These are phyloP conservation scores for Aphodius granarius DNA, from an alignment of 2,888 invertebrate species.

Conservation along the genomic window DNA sequence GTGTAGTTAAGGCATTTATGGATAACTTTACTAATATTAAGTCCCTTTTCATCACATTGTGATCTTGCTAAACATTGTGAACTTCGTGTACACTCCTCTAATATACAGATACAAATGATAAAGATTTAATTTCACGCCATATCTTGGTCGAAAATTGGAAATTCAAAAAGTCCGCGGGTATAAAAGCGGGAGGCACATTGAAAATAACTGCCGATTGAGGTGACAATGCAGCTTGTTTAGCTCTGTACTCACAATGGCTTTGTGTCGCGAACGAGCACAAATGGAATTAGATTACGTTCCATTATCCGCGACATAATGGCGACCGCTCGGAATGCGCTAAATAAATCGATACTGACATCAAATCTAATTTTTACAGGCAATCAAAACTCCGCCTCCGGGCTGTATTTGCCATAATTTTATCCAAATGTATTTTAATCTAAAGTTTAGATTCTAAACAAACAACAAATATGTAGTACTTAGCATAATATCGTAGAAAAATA, in stretches of 20 bases:
- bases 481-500: too few species aligned
- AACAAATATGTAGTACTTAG: too few species aligned
- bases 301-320: not conserved
- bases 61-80: too few species aligned
- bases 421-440: too few species aligned
- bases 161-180: not conserved
- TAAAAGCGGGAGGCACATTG: not conserved
- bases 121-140: not conserved
- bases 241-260: not conserved
- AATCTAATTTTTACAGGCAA: not conserved
- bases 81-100: too few species aligned
- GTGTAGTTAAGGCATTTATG: too few species aligned
- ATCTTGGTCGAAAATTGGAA: not conserved
- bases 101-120: too few species aligned
- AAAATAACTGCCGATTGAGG: not conserved
- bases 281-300: not conserved
- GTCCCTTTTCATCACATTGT: too few species aligned
- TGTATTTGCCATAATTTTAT: not conserved
- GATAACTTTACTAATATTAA: too few species aligned
- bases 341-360: not conserved
- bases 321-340: not conserved
- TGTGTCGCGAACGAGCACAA: not conserved
- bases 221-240: not conserved
- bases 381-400: not conserved
- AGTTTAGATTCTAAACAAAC: too few species aligned